A percentile compares a stretch with the other conserved stretches of the same genome.
phyloP scores from a whole-genome alignment of 2,888 invertebrate genomes.

The Halictus quadricinctus region DNA sequence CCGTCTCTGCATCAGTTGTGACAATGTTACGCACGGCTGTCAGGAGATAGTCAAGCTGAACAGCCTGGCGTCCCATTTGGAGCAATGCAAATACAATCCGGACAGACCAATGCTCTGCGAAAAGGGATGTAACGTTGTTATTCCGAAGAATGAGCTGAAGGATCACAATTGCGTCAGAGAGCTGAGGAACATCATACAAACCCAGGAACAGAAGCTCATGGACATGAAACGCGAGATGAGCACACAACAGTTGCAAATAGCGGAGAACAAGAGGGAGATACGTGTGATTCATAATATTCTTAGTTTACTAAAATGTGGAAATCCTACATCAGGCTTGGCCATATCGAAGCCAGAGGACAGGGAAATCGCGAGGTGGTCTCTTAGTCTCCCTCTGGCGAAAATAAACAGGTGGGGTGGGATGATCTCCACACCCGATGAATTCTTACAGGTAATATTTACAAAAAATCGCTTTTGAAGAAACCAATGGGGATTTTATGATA shows the following conservation, averaged over 20 bases:
- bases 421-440: slow-evolving; percentile 98
- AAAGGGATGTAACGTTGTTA: slow-evolving; percentile 95
- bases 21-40: slow-evolving; percentile 95
- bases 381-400: slow-evolving; percentile 90
- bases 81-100: slow-evolving; percentile 97
- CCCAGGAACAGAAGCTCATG: slow-evolving; percentile 93
- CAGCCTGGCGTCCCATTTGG: slow-evolving; percentile 91
- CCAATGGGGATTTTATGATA: neutral
- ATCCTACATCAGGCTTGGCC: slow-evolving; percentile 96
- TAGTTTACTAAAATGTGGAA: slow-evolving; percentile 95
- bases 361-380: slow-evolving; percentile 95
- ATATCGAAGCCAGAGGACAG: slow-evolving; percentile 97
- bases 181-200: slow-evolving; percentile 91
- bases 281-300: slow-evolving; percentile 96
- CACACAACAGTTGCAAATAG: slow-evolving; percentile 93
- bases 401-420: slow-evolving; percentile 99
- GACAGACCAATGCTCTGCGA: slow-evolving; percentile 97
- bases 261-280: slow-evolving; percentile 94
- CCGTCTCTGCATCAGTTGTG: slow-evolving; percentile 94
- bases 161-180: slow-evolving; percentile 97
- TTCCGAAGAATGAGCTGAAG: slow-evolving; percentile 97
- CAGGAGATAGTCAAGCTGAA: slow-evolving; percentile 93
- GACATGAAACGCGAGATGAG: slow-evolving; percentile 94
- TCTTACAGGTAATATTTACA: slow-evolving; percentile 88
- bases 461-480: neutral